These are phyloP conservation scores for Papilio protenor DNA, from an alignment of 2,888 invertebrate species.

Conservation along the genomic window DNA sequence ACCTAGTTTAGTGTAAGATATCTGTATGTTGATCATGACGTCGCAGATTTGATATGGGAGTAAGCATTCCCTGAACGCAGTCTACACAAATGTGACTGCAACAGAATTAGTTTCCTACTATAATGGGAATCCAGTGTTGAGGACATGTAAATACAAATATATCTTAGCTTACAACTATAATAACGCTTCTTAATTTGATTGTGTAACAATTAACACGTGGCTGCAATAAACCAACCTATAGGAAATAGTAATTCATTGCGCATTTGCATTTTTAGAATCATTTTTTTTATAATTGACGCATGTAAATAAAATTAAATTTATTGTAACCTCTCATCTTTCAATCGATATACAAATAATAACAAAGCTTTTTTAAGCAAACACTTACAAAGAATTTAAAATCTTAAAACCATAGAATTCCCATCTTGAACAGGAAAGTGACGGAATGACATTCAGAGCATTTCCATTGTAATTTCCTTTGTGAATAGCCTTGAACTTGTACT, in stretches of 20 bases:
- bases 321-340: too few relatives aligned
- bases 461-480: constrained; percentile 10
- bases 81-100: neutral
- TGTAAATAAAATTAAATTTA: too few relatives aligned
- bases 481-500: neutral
- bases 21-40: neutral
- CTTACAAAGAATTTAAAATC: neutral
- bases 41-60: constrained; percentile 28
- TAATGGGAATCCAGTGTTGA: neutral
- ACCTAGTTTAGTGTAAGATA: neutral
- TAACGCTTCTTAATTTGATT: neutral
- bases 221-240: too few relatives aligned
- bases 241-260: too few relatives aligned
- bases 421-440: neutral
- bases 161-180: neutral
- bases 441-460: neutral
- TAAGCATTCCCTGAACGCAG: constrained; percentile 1
- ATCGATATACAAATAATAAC: too few relatives aligned
- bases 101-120: neutral
- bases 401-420: neutral
- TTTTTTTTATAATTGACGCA: too few relatives aligned
- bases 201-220: neutral
- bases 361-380: neutral
- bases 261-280: too few relatives aligned
- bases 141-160: neutral